phyloP scores from a whole-genome alignment of 53 echinoderm and acorn worm genomes.

The Crossaster papposus region DNA sequence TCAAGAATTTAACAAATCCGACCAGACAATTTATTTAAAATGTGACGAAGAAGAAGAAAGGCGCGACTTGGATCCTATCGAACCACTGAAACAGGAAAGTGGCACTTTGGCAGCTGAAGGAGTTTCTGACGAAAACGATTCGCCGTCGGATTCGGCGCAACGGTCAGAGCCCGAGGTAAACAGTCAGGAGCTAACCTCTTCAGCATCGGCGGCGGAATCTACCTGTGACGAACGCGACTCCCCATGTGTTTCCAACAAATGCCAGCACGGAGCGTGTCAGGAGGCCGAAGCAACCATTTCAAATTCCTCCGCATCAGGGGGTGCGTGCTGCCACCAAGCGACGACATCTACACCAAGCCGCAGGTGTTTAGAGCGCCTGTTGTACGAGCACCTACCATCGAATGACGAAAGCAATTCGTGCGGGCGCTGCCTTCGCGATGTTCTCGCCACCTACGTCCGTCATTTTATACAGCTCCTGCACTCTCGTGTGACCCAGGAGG shows the following conservation, averaged over 20 bases:
- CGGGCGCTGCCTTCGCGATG: slow-evolving; percentile 27
- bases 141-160: background rate
- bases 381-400: background rate
- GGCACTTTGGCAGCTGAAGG: background rate
- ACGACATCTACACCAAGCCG: background rate
- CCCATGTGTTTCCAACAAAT: background rate
- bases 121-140: background rate
- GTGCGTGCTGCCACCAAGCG: background rate
- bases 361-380: background rate
- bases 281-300: background rate
- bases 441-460: slow-evolving; percentile 55
- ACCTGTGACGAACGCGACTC: slow-evolving; percentile 4
- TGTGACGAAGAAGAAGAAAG: background rate
- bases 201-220: slow-evolving; percentile 27
- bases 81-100: background rate
- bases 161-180: background rate
- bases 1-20: background rate
- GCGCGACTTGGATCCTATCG: too few relatives aligned
- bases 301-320: background rate
- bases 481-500: slow-evolving; percentile 50
- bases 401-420: background rate
- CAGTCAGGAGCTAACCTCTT: slow-evolving; percentile 8
- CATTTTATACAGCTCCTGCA: slow-evolving; percentile 48
- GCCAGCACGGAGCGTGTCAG: background rate
- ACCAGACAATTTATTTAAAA: background rate